phyloP scores from a whole-genome alignment of 1,140 invertebrate genomes.

The Oedothorax gibbosus region DNA sequence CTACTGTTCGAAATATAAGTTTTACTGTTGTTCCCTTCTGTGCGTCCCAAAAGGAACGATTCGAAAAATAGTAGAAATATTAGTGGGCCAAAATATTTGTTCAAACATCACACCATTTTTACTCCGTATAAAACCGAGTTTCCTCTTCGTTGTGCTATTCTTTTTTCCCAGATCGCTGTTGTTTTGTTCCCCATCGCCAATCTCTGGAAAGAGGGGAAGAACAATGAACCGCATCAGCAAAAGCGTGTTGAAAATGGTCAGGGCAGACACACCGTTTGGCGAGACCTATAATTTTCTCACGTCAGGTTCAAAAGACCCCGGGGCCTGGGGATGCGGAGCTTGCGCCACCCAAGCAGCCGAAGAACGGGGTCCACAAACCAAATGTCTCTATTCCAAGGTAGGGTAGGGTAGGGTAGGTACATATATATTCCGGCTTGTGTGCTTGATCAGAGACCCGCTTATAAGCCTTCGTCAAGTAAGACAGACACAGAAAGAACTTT shows the following conservation, averaged over 20 bases:
- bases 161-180: neutral
- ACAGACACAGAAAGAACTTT: no score
- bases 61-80: no score
- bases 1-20: no score
- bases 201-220: neutral
- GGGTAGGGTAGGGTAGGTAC: no score
- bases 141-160: neutral
- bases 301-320: constrained; percentile 30
- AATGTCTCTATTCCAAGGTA: no score
- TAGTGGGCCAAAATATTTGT: no score
- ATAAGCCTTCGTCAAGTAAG: no score
- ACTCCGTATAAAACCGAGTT: neutral
- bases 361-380: neutral
- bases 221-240: neutral
- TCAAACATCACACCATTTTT: no score
- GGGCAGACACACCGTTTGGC: constrained; percentile 44
- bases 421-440: no score
- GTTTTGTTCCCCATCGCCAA: neutral
- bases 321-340: constrained; percentile 9
- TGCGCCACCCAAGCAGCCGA: constrained; percentile 30
- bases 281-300: constrained; percentile 52
- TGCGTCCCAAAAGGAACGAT: no score
- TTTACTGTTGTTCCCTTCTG: no score
- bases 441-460: no score
- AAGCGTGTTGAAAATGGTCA: constrained; percentile 39